Evolutionary conservation across 2,888 invertebrate genomes (phyloP).

Genomic region (Mythimna loreyi): DNA sequence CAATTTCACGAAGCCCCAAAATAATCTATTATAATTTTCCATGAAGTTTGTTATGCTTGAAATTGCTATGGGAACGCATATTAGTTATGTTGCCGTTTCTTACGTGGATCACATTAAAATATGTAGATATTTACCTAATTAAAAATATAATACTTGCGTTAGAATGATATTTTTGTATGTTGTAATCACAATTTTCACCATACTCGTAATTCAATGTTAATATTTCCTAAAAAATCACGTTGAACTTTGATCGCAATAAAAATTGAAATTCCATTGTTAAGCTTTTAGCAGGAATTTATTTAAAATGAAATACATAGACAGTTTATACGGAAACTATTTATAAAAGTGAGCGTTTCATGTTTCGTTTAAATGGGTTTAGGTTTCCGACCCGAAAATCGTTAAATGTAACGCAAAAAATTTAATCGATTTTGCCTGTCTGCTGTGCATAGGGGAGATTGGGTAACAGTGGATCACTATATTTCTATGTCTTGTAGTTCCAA

Average conservation of each 20-base stretch:
- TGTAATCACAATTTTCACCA: conserved; percentile 7
- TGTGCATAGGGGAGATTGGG: conserved; percentile 27
- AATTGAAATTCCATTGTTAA: conserved; percentile 9
- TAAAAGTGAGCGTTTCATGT: conserved; percentile 65
- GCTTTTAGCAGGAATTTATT: conserved; percentile 10
- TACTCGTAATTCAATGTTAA: neutral
- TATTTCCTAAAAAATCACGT: conserved; percentile 9
- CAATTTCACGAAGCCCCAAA: too few relatives aligned
- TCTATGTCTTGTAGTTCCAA: too few relatives aligned
- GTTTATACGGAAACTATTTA: conserved; percentile 45
- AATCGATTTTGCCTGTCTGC: conserved; percentile 75
- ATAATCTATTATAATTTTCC: too few relatives aligned
- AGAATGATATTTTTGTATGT: neutral
- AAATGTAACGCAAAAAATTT: conserved; percentile 72
- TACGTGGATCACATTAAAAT: neutral
- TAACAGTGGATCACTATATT: too few relatives aligned
- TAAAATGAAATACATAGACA: conserved; percentile 34
- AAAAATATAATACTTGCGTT: conserved; percentile 3
- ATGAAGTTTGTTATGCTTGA: too few relatives aligned
- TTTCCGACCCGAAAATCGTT: conserved; percentile 74
- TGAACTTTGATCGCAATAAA: conserved; percentile 17
- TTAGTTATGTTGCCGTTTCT: neutral
- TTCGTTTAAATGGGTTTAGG: conserved; percentile 72
- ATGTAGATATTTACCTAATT: neutral
- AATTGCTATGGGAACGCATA: too few relatives aligned